A percentile compares a stretch with the other conserved stretches of the same genome.
These are phyloP conservation scores for Nemotelus nigrinus DNA, from an alignment of 2,888 invertebrate species.

Conservation along the genomic window DNA sequence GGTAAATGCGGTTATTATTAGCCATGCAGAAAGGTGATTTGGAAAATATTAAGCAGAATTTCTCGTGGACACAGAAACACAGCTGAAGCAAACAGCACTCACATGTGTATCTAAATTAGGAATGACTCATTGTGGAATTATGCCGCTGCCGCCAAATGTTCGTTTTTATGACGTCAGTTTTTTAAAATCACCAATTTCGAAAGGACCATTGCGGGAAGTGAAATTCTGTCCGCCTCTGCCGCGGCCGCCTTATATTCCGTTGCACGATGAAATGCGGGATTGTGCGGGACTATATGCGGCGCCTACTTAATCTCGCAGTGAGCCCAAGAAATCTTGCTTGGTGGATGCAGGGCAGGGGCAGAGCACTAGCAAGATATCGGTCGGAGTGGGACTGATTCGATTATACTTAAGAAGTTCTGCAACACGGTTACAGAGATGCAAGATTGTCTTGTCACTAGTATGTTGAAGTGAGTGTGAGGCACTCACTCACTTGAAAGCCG, in stretches of 20 bases:
- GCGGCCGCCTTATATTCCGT: not conserved
- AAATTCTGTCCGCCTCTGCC: constrained; percentile 2
- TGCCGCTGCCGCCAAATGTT: constrained; percentile 29
- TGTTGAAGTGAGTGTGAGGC: no score
- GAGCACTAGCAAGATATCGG: no score
- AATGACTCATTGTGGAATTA: constrained; percentile 25
- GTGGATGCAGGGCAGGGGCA: no score
- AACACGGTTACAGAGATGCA: no score
- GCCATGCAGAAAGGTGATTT: constrained; percentile 38
- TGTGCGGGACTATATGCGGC: constrained; percentile 23
- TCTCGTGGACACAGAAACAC: not conserved
- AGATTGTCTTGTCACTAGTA: no score
- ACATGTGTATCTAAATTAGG: constrained; percentile 30
- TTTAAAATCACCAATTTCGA: not conserved
- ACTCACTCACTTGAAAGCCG: not conserved
- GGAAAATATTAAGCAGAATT: constrained; percentile 18
- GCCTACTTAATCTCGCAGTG: constrained; percentile 16
- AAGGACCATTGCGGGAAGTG: constrained; percentile 18
- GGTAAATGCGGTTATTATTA: constrained; percentile 35
- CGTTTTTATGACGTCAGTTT: constrained; percentile 9
- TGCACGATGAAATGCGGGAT: not conserved
- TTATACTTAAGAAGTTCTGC: no score
- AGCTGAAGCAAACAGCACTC: not conserved
- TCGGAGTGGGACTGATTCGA: no score
- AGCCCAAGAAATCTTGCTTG: not conserved